Base-by-base conservation (phyloP, 2,113 vertebrate genomes). In the Cololabis saira region DNA sequence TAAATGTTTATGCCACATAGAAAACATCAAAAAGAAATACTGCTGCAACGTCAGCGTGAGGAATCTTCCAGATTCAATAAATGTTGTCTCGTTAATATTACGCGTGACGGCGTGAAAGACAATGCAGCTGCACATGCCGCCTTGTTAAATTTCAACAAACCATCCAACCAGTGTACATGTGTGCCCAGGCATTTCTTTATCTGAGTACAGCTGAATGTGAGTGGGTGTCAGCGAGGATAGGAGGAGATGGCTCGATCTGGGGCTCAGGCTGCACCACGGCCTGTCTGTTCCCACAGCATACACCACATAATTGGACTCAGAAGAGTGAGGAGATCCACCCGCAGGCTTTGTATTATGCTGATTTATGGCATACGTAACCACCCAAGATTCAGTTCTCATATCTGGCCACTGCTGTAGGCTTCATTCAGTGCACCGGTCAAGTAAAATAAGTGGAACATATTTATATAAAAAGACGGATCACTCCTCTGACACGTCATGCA, bases 281-380 rank as follows among this genome's bases (percentile, higher is more conserved):
- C 77, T 55, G 64, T 67, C 64, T 78, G 68, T 69, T 80, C 73
- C 61, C 78, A 79, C 68, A 79, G 61, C 80, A 85, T 64, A 67
- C 59, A 30, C 72, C 48, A 49, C 65, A 62, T 88, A 88, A 88
- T 88, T 88, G 84, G 87, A 64, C 84, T 86, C 84, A 60, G 74
- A 86, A 84, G 84, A 86, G 58, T n/a, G 6, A 56, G 47, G 37
- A 75, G 54, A 74, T 75, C 57, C 22, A 11, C 71, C 82, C 42
- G 17, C 64, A 56, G 76, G 70, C 60, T 71, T 12, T 0, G 56
- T 74, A 84, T 84, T 82, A 84, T 82, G 76, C 81, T 86, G 76
- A 80, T 80, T 65, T 74, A 69, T 58, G 70, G 73, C 59, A 64
- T 80, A 78, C 49, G 66, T 78, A 74, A 41, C 51, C 49, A 50